Percentiles rank a stretch among this genome's conserved stretches.
These are phyloP conservation scores for Acropora yongei DNA, from an alignment of 64 coral and sea anemone genomes.

Conservation along the genomic window DNA sequence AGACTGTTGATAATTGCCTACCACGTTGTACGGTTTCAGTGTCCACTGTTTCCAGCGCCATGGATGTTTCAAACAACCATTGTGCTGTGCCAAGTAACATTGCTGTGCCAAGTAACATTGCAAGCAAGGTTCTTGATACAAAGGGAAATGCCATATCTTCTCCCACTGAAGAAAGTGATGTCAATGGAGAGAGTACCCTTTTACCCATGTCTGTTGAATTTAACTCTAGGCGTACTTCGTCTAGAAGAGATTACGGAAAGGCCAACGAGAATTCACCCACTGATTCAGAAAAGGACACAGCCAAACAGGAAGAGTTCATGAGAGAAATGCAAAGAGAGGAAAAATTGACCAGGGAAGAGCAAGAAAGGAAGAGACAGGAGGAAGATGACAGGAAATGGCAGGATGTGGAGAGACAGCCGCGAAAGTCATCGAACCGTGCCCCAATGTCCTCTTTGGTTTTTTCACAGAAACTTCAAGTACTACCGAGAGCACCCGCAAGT, in stretches of 20 bases:
- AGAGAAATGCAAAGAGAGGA: slow-evolving; percentile 44
- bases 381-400: background rate
- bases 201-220: too few relatives aligned
- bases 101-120: background rate
- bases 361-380: background rate
- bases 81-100: background rate
- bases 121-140: background rate
- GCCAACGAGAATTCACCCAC: background rate
- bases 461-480: slow-evolving; percentile 47
- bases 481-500: slow-evolving; percentile 9
- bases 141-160: background rate
- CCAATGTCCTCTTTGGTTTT: background rate
- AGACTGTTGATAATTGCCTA: background rate
- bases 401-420: background rate
- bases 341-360: background rate
- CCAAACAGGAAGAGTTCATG: slow-evolving; percentile 1
- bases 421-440: background rate
- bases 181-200: background rate
- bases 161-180: background rate
- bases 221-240: background rate
- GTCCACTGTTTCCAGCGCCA: background rate
- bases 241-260: slow-evolving; percentile 14
- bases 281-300: background rate
- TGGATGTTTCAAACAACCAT: too few relatives aligned
- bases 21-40: background rate